These are phyloP conservation scores for Vanacampus margaritifer DNA, from an alignment of 2,113 vertebrate species.

Conservation along the genomic window DNA sequence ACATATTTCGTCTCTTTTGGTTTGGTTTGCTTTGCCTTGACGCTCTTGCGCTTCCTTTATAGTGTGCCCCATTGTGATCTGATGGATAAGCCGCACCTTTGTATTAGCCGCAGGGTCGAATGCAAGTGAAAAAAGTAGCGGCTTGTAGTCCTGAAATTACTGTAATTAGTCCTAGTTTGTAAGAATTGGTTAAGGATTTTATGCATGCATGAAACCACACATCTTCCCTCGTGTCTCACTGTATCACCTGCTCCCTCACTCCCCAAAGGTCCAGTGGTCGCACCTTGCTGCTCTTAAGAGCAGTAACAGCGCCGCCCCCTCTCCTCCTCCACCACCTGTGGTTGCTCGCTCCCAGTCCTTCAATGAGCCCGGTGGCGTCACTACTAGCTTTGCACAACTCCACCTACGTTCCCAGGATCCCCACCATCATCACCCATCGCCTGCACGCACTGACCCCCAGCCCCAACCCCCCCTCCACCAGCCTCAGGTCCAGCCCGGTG, in stretches of 20 bases:
- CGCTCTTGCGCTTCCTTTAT: too few relatives aligned
- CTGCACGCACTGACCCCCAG: conserved; percentile 87
- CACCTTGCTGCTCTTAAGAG: conserved; percentile 98
- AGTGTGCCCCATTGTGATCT: too few relatives aligned
- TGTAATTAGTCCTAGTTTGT: too few relatives aligned
- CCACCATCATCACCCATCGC: conserved; percentile 73
- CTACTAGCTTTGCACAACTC: conserved; percentile 93
- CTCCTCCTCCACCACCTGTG: conserved; percentile 76
- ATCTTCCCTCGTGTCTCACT: conserved; percentile 64
- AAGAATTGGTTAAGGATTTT: too few relatives aligned
- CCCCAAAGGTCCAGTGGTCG: conserved; percentile 95
- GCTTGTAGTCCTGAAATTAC: too few relatives aligned
- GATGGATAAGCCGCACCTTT: too few relatives aligned
- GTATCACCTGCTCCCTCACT: conserved; percentile 64
- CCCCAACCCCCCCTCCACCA: conserved; percentile 80
- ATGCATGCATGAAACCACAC: conserved; percentile 40
- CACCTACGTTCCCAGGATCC: conserved; percentile 95
- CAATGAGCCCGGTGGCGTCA: conserved; percentile 81
- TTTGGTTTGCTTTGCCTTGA: too few relatives aligned
- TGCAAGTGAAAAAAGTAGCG: too few relatives aligned
- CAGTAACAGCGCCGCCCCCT: conserved; percentile 73
- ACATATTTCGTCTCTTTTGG: too few relatives aligned
- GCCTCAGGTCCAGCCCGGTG: conserved; percentile 81
- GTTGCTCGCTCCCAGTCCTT: conserved; percentile 92
- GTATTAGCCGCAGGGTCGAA: too few relatives aligned